Evolutionary conservation across 2,888 invertebrate species (phyloP), one percentile per base, ranked within the genome.

Genomic region (Vesta saturnalis): DNA sequence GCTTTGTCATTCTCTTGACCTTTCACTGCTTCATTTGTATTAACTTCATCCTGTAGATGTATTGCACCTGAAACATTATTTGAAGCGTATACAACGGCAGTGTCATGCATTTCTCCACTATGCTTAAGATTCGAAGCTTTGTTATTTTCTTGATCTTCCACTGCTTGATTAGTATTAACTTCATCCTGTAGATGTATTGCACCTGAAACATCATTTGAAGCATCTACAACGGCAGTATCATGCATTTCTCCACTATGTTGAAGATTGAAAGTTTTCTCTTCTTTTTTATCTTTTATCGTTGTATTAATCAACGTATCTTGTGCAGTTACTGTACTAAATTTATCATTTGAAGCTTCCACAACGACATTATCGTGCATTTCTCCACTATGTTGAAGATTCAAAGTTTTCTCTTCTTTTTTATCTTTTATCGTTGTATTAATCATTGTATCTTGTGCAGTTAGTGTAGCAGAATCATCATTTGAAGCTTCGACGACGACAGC

Each of bases 301-400:
- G 14, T 3, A 12, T 14, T 12, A 35, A 3, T 52, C 19, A 43
- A n/a, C 15, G 8, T 18, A 19, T 16, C 12, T 52, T n/a, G 12
- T 5, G 1, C 19, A 15, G 47, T 47, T 2, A 1, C 21, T 19
- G 3, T n/a, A 3, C n/a, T 12, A 12, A 12, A 3, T 8, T 1
- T 8, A 18, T 16, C 35, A 52, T 23, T 6, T 14, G 8, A 5
- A n/a, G 4, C 14, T 49, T 49, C 35, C 23, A n/a, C 15, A 30
- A 43, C 12, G 3, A 21, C 46, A 19, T 49, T 39, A 43, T 56
- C 56, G 14, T 62, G 62, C 18, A 55, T 14, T 56, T 55, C 46
- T 15, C 22, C 56, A 35, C 43, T 62, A 46, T 55, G 47, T 1
- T 49, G 1, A 12, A 23, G 5, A 10, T 30, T 30, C 10, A 30